These are phyloP conservation scores for Cavia aperea DNA, from an alignment of 2,113 vertebrate species.

Conservation along the genomic window DNA sequence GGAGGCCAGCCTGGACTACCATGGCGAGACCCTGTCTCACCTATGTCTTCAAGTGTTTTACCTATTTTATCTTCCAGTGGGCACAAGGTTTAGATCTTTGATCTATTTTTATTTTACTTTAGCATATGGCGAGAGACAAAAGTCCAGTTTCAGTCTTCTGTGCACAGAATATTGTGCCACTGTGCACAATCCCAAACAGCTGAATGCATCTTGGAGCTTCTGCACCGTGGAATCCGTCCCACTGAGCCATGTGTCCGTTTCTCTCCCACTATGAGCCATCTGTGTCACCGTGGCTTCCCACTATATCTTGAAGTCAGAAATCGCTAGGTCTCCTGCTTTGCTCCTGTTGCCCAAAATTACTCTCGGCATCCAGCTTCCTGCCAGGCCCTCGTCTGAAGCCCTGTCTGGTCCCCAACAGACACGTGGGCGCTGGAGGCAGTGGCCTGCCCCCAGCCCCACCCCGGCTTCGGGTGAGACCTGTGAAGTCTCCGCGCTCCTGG, in stretches of 20 bases:
- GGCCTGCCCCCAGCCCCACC: constrained; percentile 43
- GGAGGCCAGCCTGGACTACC: too few relatives aligned
- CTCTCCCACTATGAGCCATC: not conserved
- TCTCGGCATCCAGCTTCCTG: constrained; percentile 54
- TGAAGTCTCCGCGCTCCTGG: constrained; percentile 67
- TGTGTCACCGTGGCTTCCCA: not conserved
- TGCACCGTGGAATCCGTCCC: not conserved
- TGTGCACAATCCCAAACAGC: too few relatives aligned
- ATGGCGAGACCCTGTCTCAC: too few relatives aligned
- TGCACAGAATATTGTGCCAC: not conserved
- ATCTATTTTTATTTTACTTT: not conserved
- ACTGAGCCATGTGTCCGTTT: not conserved
- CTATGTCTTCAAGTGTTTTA: not conserved
- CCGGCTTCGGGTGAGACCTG: constrained; percentile 70
- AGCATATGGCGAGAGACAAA: not conserved
- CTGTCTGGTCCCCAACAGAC: constrained; percentile 72
- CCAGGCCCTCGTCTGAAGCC: constrained; percentile 65
- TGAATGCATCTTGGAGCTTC: not conserved
- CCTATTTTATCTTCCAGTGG: not conserved
- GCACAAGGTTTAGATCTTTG: not conserved
- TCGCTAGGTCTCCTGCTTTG: not conserved
- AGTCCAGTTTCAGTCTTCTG: not conserved
- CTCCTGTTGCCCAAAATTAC: not conserved
- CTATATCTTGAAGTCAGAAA: not conserved
- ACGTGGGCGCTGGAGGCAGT: not conserved